These are phyloP conservation scores for Drosophila tripunctata DNA, from an alignment of 2,888 invertebrate species.

Conservation along the genomic window DNA sequence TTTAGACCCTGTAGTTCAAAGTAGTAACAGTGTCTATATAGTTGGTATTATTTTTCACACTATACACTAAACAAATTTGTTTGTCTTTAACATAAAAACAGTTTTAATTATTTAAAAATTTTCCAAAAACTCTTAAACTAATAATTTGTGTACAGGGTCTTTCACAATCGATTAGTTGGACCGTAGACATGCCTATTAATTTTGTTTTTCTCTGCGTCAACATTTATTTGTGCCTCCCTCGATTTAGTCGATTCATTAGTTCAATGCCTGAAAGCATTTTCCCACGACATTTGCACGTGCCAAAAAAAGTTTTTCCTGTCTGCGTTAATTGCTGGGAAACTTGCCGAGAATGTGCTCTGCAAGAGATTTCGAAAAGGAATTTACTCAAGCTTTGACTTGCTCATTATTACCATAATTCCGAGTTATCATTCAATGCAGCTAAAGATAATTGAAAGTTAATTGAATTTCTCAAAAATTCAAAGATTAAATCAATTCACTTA, in stretches of 20 bases:
- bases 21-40: too few species aligned
- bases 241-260: slow-evolving; percentile 47
- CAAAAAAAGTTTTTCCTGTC: slow-evolving; percentile 26
- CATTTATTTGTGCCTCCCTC: slow-evolving; percentile 10
- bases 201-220: slow-evolving; percentile 27
- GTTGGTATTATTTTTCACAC: too few species aligned
- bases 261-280: slow-evolving; percentile 18
- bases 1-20: too few species aligned
- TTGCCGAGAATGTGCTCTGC: not conserved
- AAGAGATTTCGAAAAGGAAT: not conserved
- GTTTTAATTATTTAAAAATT: too few species aligned
- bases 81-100: too few species aligned
- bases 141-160: too few species aligned
- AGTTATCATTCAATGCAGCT: not conserved
- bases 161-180: too few species aligned
- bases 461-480: too few species aligned
- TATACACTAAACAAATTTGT: too few species aligned
- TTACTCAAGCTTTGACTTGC: not conserved
- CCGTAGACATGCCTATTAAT: not conserved
- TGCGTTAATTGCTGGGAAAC: slow-evolving; percentile 31
- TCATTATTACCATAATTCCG: not conserved
- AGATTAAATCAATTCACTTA: too few species aligned
- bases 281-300: slow-evolving; percentile 23
- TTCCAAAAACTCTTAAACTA: too few species aligned
- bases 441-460: not conserved